Conservation (phyloP, 2,888 invertebrate species). For the Strigamia crassipes region DNA sequence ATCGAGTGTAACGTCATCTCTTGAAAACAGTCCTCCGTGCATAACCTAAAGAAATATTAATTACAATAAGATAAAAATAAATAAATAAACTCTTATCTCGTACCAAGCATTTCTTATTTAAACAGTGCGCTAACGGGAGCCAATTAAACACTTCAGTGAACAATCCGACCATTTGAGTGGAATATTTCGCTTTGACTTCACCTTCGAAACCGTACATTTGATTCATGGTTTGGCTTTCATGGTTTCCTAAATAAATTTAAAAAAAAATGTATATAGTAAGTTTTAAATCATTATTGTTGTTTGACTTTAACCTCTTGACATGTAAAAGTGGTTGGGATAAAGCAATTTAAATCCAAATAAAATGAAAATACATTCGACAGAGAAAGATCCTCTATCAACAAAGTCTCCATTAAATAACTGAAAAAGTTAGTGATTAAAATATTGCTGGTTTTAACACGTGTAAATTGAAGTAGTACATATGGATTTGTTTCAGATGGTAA, state of each 20-base stretch:
- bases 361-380: slow-evolving; percentile 98
- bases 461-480: slow-evolving; percentile 69
- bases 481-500: slow-evolving; percentile 93
- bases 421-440: neutral
- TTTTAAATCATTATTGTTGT: neutral
- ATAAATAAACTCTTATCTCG: slow-evolving; percentile 51
- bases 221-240: slow-evolving; percentile 97
- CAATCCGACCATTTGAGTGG: slow-evolving; percentile 90
- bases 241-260: slow-evolving; percentile 75
- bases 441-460: neutral
- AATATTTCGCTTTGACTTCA: slow-evolving; percentile 95
- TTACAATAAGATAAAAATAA: neutral
- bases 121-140: slow-evolving; percentile 93
- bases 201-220: slow-evolving; percentile 99
- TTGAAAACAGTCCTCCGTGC: slow-evolving; percentile 98
- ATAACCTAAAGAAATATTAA: slow-evolving; percentile 69
- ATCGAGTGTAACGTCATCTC: slow-evolving; percentile 88
- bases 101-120: slow-evolving; percentile 80
- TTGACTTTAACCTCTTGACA: slow-evolving; percentile 83
- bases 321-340: slow-evolving; percentile 93
- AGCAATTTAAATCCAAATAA: slow-evolving; percentile 95
- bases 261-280: slow-evolving; percentile 36
- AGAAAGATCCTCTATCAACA: slow-evolving; percentile 98
- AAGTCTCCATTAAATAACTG: slow-evolving; percentile 98
- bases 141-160: slow-evolving; percentile 99